Base-by-base conservation (phyloP, 2,888 invertebrate genomes). In the Nineta flava region DNA sequence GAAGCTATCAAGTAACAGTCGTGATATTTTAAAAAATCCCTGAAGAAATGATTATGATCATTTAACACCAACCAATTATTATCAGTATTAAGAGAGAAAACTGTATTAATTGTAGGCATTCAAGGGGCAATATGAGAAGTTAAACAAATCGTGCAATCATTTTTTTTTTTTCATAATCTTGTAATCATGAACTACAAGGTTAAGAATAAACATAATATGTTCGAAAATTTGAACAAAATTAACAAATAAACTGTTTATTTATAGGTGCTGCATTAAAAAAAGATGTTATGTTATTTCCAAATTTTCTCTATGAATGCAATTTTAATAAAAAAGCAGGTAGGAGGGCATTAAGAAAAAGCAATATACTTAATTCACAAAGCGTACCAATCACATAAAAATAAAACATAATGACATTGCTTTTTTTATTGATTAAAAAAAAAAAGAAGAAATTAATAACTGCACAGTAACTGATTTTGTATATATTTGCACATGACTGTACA, bases 211-310 rank as follows among this genome's bases (percentile, higher is more conserved):
- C 7, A 9, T 9, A 9, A 9, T 32, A 7, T 32, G 32, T 32
- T 32, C 7, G 10, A 32, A 32, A 32, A 9, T 32, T 9, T 9
- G 7, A 32, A 32, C 7, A 12, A 38, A 38, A 38, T 13, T 38
- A 13, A 38, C n/a, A 4, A 5, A 38, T 4, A 15, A 19, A 40
- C 26, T 16, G 12, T 42, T 48, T 45, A 15, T 31, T 53, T 52
- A 43, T 51, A 53, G 53, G 53, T 51, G 50, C 52, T 19, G 44
- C 38, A 47, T 43, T 50, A 51, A 53, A 52, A 51, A 52, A 50
- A 46, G 53, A 53, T 52, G 52, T 53, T 48, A 51, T 51, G 47
- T 49, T 51, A 50, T 53, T 53, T 47, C 52, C 52, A 51, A 53
- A 53, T 50, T 52, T 53, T 49, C 48, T 53, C 35, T 53, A 52